These are phyloP conservation scores for Tipula lateralis DNA, from an alignment of 2,888 invertebrate genomes.

Conservation along the genomic window DNA sequence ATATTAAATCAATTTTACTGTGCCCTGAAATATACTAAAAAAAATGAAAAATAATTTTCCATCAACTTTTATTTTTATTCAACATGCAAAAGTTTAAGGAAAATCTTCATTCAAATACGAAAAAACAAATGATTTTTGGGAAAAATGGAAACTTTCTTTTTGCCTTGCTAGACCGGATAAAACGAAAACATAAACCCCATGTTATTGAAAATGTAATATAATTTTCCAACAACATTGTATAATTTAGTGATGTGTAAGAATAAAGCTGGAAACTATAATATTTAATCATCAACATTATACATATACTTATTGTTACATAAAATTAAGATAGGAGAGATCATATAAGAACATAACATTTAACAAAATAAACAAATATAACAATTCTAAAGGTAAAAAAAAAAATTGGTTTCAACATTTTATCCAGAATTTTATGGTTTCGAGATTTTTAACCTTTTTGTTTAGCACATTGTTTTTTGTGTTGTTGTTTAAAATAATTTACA, in stretches of 20 bases:
- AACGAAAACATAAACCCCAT: neutral
- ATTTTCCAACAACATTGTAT: neutral
- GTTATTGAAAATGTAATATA: neutral
- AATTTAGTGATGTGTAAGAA: neutral
- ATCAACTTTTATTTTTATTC: neutral
- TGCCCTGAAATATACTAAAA: neutral
- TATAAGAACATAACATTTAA: constrained; percentile 4
- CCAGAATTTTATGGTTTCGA: neutral
- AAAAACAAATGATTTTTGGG: neutral
- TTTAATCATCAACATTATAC: neutral
- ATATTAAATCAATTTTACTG: neutral
- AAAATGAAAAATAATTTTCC: neutral
- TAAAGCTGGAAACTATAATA: neutral
- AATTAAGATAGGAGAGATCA: neutral
- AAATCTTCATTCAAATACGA: neutral
- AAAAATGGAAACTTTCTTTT: neutral
- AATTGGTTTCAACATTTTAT: neutral
- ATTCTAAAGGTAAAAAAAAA: neutral
- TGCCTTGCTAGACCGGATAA: neutral
- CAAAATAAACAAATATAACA: neutral
- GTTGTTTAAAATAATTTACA: neutral
- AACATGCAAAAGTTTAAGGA: neutral
- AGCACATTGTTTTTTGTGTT: neutral
- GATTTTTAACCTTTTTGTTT: neutral
- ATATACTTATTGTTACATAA: neutral